Conservation (phyloP, 37 sponge, comb jelly and placozoan species). For the Geodia barretti region DNA sequence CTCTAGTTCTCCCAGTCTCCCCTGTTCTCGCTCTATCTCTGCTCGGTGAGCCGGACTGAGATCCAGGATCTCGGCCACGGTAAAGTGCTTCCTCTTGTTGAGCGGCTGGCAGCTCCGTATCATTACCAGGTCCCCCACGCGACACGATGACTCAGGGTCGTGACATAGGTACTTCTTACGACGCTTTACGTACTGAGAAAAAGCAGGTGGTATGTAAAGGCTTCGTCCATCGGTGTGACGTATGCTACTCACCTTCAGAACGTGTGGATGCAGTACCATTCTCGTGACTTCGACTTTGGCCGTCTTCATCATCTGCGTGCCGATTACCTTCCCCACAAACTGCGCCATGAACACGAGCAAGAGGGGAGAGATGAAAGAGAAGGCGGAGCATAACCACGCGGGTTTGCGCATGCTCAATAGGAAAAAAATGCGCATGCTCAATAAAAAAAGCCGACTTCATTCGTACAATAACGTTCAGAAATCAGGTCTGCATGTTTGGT, state of each 20-base stretch:
- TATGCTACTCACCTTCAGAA: conserved; percentile 83
- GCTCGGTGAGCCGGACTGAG: neutral
- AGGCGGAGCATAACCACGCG: too few species aligned
- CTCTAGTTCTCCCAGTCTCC: neutral
- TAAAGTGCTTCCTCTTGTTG: conserved; percentile 76
- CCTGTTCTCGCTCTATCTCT: neutral
- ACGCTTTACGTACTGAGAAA: conserved; percentile 30
- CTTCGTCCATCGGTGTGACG: too few species aligned
- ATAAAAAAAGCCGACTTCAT: too few species aligned
- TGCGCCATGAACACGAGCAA: too few species aligned
- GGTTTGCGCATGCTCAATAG: too few species aligned
- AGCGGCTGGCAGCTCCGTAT: conserved; percentile 66
- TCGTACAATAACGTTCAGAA: conserved; percentile 51
- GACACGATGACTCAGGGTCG: conserved; percentile 72
- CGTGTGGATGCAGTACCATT: conserved; percentile 71
- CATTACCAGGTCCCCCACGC: conserved; percentile 75
- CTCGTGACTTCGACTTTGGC: conserved; percentile 80
- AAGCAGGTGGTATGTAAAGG: too few species aligned
- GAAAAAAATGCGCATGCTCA: too few species aligned
- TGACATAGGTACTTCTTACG: conserved; percentile 75
- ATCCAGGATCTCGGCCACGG: neutral
- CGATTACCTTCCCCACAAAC: conserved; percentile 76
- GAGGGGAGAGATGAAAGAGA: too few species aligned
- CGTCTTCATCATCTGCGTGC: conserved; percentile 82
- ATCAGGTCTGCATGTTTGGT: conserved; percentile 66